phyloP scores from a whole-genome alignment of 2,888 invertebrate species.

The Monoplex corrugatus region DNA sequence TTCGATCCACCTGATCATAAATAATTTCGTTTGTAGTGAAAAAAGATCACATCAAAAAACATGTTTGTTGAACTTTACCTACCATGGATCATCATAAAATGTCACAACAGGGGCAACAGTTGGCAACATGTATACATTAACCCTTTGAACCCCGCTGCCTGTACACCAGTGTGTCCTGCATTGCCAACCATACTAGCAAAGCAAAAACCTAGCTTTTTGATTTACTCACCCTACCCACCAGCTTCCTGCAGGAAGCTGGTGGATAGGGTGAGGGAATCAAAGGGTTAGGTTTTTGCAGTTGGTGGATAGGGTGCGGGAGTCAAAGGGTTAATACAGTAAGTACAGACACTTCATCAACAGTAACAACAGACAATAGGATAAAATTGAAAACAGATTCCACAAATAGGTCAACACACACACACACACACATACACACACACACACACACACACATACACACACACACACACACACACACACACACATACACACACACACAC shows the following conservation, averaged over 20 bases:
- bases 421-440: background rate
- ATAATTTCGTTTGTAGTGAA: too few relatives aligned
- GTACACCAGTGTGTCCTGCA: too few relatives aligned
- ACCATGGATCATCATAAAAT: background rate
- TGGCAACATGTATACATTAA: background rate
- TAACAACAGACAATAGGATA: too few relatives aligned
- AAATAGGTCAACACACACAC: background rate
- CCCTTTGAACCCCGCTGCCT: too few relatives aligned
- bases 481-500: background rate
- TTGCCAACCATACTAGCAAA: background rate
- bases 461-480: background rate
- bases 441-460: background rate
- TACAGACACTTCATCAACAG: too few relatives aligned
- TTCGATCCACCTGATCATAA: conserved; percentile 80
- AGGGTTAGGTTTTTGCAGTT: background rate
- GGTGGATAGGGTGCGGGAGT: too few relatives aligned
- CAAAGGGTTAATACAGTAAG: too few relatives aligned
- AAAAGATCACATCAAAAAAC: background rate
- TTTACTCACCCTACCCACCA: too few relatives aligned
- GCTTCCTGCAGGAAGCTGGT: too few relatives aligned
- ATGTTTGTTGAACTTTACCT: too few relatives aligned
- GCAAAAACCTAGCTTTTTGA: background rate
- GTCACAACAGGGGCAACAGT: background rate
- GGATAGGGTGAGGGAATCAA: background rate
- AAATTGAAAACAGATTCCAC: too few relatives aligned